Evolutionary conservation across 2,113 vertebrate genomes (phyloP), one percentile per base, ranked within the genome.

Genomic region (Ciconia boyciana): DNA sequence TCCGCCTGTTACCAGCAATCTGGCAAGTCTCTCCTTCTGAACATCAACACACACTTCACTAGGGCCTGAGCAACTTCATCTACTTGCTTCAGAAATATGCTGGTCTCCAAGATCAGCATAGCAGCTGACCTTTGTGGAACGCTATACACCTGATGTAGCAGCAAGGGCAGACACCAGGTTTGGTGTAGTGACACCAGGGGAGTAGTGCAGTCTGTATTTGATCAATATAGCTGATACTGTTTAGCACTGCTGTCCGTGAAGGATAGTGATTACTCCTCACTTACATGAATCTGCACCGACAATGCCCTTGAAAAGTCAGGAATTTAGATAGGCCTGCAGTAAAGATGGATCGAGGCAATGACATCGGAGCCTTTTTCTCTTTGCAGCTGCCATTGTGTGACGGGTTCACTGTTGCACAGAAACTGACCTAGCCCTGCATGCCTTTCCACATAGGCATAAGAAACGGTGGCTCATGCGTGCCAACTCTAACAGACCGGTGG

Each of bases 401-500:
- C 0, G 5, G 44, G 52, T 25, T 91, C 24, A 5, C 20, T 41
- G 32, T 80, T 48, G 26, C 18, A 34, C 64, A 60, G 70, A 41
- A 76, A 5, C 28, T 58, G 4, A 22, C 43, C 24, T 16, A 15
- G 39, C 44, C n/a, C 46, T 84, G 32, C 16, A 2, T 39, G 22
- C 57, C 36, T 68, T 88, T 58, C 31, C 29, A 54, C 16, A 4
- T 2, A 51, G 61, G 13, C 5, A 1, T 66, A 48, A 85, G 75
- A 85, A 68, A 14, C 0, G 3, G 49, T 46, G 61, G 24, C 34
- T 64, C 5, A 6, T 43, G 3, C 12, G 2, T 36, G 43, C 34
- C 41, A 49, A 0, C 65, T 61, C 16, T 84, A 78, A 6, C 68
- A 60, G 16, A 10, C 36, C 0, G 0, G 16, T 75, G 43, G 7